Evolutionary conservation across 2,113 vertebrate genomes (phyloP).

Genomic region (Cepphus grylle): DNA sequence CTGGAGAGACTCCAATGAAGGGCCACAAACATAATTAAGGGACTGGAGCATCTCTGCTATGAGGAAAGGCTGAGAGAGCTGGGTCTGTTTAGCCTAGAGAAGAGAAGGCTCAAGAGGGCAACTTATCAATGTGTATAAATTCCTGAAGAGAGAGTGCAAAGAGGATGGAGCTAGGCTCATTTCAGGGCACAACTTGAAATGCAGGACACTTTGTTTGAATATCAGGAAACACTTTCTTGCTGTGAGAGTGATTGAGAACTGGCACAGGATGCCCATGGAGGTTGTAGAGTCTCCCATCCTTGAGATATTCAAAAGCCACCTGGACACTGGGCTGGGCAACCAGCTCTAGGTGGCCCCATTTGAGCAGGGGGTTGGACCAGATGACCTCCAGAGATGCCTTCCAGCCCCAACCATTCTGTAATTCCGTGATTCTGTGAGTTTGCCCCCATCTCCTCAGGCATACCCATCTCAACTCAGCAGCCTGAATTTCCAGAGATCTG

Average conservation of each 20-base stretch:
- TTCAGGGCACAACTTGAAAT: background rate
- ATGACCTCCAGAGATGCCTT: background rate
- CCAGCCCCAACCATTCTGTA: background rate
- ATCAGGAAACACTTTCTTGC: background rate
- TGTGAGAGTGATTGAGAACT: background rate
- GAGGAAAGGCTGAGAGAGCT: background rate
- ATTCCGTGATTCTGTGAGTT: background rate
- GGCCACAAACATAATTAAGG: background rate
- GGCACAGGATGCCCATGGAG: background rate
- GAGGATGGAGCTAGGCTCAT: background rate
- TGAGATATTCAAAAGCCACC: background rate
- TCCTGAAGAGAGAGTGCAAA: background rate
- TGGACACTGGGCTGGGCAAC: background rate
- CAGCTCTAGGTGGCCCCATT: background rate
- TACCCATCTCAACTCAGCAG: background rate
- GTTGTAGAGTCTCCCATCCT: background rate
- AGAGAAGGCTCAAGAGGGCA: background rate
- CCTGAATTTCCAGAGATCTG: background rate
- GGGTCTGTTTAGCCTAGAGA: background rate
- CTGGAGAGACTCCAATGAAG: background rate
- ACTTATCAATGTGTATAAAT: background rate
- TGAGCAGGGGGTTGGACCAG: background rate
- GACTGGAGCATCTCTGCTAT: background rate
- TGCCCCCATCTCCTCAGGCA: background rate
- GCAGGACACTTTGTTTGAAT: background rate